Evolutionary conservation across 2,113 vertebrate species (phyloP), one percentile per base, ranked within the genome.

Genomic region (Pelecanus crispus): DNA sequence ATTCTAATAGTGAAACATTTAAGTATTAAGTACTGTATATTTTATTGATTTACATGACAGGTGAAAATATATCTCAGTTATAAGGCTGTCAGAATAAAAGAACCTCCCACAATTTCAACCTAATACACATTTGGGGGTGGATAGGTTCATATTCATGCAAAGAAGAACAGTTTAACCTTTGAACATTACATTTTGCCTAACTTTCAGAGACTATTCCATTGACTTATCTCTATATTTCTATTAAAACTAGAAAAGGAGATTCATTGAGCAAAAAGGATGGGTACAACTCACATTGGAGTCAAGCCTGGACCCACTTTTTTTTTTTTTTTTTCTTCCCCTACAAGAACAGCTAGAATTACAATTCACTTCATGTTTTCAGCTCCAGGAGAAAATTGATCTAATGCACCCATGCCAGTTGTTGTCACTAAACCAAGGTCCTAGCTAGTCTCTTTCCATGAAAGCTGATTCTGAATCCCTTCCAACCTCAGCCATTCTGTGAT

Each of bases 41-140:
- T 92, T 97, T 97, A 96, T 97, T 97, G 96, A 97, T 97, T 92
- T 97, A 94, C 70, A 86, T 97, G 97, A 96, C 94, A 97, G 94
- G 95, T 93, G 77, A 96, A 97, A 97, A 97, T 97, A 97, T 90
- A 92, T 82, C 82, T 87, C 77, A 95, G 90, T 95, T 96, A 58
- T 84, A 95, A 96, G 88, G 77, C 77, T 97, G 93, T 91, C 92
- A 95, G 94, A 88, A 83, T 32, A 84, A 95, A 96, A 96, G 93
- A 95, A 95, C 92, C 89, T 92, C 94, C 96, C 93, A 95, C 93
- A 95, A 87, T 70, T 95, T 96, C 70, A 95, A 70, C 15, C 36
- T 95, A 96, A 91, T 87, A 87, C 66, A 45, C 58, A 85, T 89
- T 82, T 96, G 36, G 10, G 58, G 66, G 66, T 77, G 81, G 77